A percentile compares a stretch with the other conserved stretches of the same genome.
These are phyloP conservation scores for Bombus breviceps DNA, from an alignment of 1,140 invertebrate genomes.

Conservation along the genomic window DNA sequence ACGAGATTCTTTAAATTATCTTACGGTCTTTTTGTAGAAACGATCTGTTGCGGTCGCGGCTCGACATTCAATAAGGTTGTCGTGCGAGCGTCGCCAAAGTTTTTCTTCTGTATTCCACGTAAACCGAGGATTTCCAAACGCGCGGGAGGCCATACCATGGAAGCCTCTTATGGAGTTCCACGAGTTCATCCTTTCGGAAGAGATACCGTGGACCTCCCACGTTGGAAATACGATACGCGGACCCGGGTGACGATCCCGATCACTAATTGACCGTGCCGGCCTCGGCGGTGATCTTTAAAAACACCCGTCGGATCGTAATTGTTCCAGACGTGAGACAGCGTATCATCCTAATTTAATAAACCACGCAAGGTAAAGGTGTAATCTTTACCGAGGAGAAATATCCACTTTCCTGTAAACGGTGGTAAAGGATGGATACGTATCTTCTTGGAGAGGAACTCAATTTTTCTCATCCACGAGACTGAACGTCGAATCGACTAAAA, in stretches of 20 bases:
- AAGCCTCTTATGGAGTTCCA: slow-evolving; percentile 79
- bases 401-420: neutral
- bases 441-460: neutral
- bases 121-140: slow-evolving; percentile 49
- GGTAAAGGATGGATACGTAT: neutral
- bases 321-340: slow-evolving; percentile 69
- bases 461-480: too few species aligned
- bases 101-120: slow-evolving; percentile 25
- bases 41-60: neutral
- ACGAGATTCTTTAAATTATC: neutral
- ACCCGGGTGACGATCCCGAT: slow-evolving; percentile 78
- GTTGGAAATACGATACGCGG: slow-evolving; percentile 76
- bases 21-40: neutral
- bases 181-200: slow-evolving; percentile 76
- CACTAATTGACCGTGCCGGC: slow-evolving; percentile 78
- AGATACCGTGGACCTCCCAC: slow-evolving; percentile 78
- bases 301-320: slow-evolving; percentile 73
- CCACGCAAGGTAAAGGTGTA: slow-evolving; percentile 27
- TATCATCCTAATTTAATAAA: slow-evolving; percentile 75
- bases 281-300: slow-evolving; percentile 77
- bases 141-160: slow-evolving; percentile 55
- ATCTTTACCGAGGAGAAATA: slow-evolving; percentile 17
- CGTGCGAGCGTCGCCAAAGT: neutral
- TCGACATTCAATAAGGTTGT: slow-evolving; percentile 33
- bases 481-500: too few species aligned